Base-by-base conservation (phyloP, 2,113 vertebrate species). In the Cariama cristata region DNA sequence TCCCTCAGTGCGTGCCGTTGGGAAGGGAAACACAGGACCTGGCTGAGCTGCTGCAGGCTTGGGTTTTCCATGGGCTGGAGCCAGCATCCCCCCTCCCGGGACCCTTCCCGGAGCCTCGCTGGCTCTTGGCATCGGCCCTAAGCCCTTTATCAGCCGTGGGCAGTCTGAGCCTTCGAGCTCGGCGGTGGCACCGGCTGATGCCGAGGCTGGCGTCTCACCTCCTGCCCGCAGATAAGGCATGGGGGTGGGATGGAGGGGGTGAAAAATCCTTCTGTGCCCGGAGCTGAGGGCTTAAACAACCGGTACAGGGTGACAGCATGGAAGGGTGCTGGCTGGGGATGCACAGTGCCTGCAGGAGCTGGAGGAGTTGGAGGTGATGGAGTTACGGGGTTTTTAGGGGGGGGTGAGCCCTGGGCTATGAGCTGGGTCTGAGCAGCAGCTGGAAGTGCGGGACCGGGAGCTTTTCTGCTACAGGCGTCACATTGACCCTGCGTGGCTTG, bases 401-500 rank as follows among this genome's bases (percentile, higher is more conserved):
- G 26, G 9, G 30, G 28, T 15, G 38, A n/a, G 27, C 67, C 47
- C 45, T 40, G 28, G 59, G 38, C 33, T 59, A 2, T 11, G 44
- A 72, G 21, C 49, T 71, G 69, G 21, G 27, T 44, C 77, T 52
- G 38, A n/a, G 79, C 63, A 55, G 53, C 27, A 32, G 26, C 23
- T 9, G 6, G 17, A 72, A 63, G 28, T 1, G 2, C 4, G 2
- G 10, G 44, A 18, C 28, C 0, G 2, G 71, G 52, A n/a, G 23
- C 12, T 60, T 67, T 86, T 47, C 45, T 47, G 33, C 45, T 45
- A 2, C 20, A 40, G 59, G 20, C 28, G 38, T 38, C 64, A 4
- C 11, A 4, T 3, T 47, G 9, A 30, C 33, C 45, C 52, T 6
- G 0, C 1, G 24, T 21, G 27, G 14, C 53, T 68, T 44, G 42